These are phyloP conservation scores for Indicator indicator DNA, from an alignment of 2,113 vertebrate species.

Conservation along the genomic window DNA sequence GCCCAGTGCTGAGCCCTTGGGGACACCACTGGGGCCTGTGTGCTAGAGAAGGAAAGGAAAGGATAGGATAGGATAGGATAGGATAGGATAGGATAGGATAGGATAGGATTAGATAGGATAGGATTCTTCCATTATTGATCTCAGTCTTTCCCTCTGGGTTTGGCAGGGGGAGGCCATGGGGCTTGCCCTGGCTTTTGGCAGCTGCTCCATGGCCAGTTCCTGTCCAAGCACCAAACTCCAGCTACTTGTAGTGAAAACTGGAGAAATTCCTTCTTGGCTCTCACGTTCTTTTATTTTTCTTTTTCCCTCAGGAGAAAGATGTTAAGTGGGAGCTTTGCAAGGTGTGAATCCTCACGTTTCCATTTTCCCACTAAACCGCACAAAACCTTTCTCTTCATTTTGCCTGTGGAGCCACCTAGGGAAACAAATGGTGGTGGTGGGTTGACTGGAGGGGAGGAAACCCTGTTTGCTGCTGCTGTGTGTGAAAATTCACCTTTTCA, in stretches of 20 bases:
- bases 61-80: too few species aligned
- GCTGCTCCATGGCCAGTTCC: background rate
- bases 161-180: fast-evolving
- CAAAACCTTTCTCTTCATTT: fast-evolving
- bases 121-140: background rate
- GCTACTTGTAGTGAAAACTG: background rate
- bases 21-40: too few species aligned
- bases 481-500: fast-evolving
- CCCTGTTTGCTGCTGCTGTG: fast-evolving
- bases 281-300: fast-evolving
- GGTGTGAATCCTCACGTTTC: background rate
- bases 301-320: background rate
- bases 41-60: too few species aligned
- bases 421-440: fast-evolving
- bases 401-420: background rate
- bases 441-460: fast-evolving
- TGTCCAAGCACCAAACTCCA: background rate
- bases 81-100: too few species aligned
- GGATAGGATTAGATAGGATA: too few species aligned
- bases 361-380: background rate
- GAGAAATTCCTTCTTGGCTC: background rate
- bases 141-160: background rate
- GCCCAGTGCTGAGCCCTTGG: too few species aligned
- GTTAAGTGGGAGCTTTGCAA: background rate
- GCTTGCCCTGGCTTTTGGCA: background rate